Percentiles rank a stretch among this genome's conserved stretches.
Conservation (phyloP, 2,797 vertebrate species). For the Pteronotus mesoamericanus region DNA sequence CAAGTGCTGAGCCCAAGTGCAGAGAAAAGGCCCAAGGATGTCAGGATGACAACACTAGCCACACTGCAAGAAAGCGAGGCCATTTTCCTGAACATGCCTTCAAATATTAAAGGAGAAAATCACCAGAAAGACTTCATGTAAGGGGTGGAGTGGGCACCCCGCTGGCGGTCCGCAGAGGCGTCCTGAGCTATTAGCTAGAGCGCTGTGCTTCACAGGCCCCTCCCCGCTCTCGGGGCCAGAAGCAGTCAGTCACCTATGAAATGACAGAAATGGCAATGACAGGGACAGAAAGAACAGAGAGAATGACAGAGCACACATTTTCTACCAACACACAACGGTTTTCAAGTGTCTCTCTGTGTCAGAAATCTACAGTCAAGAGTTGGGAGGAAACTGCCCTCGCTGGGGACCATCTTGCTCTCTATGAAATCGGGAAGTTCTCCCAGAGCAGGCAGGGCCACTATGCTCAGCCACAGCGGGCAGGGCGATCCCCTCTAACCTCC, state of each 20-base stretch:
- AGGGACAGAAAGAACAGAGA: not conserved
- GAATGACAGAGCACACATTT: not conserved
- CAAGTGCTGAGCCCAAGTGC: not conserved
- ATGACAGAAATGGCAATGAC: not conserved
- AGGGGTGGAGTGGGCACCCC: no score
- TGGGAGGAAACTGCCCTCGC: not conserved
- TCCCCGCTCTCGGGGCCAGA: fast-evolving
- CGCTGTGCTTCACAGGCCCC: fast-evolving
- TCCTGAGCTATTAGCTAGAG: no score
- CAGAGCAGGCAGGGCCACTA: fast-evolving
- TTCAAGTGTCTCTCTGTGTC: not conserved
- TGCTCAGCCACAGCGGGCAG: fast-evolving
- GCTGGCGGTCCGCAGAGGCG: not conserved
- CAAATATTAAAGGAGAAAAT: not conserved
- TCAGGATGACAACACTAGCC: not conserved
- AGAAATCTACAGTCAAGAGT: not conserved
- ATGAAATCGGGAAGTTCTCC: not conserved
- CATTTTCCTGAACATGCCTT: not conserved
- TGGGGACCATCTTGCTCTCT: fast-evolving
- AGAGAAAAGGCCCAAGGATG: not conserved
- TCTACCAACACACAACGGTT: not conserved
- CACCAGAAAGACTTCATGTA: not conserved
- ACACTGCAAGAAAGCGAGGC: not conserved
- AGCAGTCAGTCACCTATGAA: not conserved
- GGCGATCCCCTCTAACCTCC: no score